Percentiles rank a stretch among this genome's conserved stretches.
Evolutionary conservation across 2,888 invertebrate genomes (phyloP).

Genomic region (Coleophora deauratella): DNA sequence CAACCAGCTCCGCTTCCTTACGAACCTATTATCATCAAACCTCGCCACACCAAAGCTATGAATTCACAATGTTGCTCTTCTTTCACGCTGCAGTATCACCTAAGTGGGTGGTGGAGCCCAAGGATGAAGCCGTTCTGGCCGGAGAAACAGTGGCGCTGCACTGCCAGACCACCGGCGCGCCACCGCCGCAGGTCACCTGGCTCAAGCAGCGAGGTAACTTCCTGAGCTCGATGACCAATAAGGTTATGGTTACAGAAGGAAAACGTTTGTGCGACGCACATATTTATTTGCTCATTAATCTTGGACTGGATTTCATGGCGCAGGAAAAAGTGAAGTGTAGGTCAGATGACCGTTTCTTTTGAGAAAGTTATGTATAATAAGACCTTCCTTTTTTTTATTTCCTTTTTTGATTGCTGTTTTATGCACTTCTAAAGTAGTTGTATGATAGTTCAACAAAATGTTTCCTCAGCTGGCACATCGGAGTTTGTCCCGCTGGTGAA

Average conservation of each 20-base stretch:
- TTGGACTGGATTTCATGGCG: too few species aligned
- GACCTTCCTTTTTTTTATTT: too few species aligned
- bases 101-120: slow-evolving; percentile 82
- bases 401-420: too few species aligned
- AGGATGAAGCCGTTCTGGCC: slow-evolving; percentile 80
- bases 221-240: too few species aligned
- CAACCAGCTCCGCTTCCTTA: too few species aligned
- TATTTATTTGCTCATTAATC: too few species aligned
- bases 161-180: slow-evolving; percentile 85
- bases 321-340: too few species aligned
- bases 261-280: background rate
- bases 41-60: background rate
- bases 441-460: too few species aligned
- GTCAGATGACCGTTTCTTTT: too few species aligned
- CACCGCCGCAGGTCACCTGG: slow-evolving; percentile 81
- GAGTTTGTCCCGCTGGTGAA: slow-evolving; percentile 79
- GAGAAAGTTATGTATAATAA: too few species aligned
- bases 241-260: too few species aligned
- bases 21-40: background rate
- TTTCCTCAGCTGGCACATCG: slow-evolving; percentile 60
- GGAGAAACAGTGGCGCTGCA: slow-evolving; percentile 80
- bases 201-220: slow-evolving; percentile 79
- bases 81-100: slow-evolving; percentile 79
- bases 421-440: too few species aligned
- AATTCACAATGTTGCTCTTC: slow-evolving; percentile 13